phyloP scores from a whole-genome alignment of 2,113 vertebrate genomes.

The Chloropsis cyanopogon region DNA sequence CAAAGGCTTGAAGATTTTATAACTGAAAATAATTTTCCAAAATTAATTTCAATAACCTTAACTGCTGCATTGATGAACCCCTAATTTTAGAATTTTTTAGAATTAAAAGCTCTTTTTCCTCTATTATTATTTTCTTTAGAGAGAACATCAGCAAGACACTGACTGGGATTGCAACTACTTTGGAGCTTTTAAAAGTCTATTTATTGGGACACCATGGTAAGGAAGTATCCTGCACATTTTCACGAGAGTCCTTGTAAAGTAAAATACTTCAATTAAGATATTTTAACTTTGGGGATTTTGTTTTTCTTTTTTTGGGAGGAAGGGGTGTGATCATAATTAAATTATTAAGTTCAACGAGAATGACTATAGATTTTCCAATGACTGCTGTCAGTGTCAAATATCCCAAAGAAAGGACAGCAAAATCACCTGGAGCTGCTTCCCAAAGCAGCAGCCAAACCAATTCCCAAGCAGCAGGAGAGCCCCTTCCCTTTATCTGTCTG shows the following conservation, averaged over 20 bases:
- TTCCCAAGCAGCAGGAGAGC: not conserved
- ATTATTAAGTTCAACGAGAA: not conserved
- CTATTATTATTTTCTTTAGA: not conserved
- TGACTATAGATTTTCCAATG: not conserved
- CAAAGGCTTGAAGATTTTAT: not conserved
- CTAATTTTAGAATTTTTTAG: not conserved
- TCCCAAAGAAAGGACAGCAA: not conserved
- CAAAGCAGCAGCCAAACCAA: not conserved
- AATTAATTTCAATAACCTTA: not conserved
- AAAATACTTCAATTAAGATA: not conserved
- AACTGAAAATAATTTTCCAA: not conserved
- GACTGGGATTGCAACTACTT: not conserved
- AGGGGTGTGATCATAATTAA: not conserved
- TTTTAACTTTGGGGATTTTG: fast-evolving
- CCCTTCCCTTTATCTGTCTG: not conserved
- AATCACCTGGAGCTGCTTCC: not conserved
- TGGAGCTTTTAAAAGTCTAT: not conserved
- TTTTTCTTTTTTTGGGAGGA: too few relatives aligned
- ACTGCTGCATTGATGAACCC: not conserved
- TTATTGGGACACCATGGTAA: not conserved
- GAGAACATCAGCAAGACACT: not conserved
- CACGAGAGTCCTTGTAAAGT: not conserved
- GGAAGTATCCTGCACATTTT: not conserved
- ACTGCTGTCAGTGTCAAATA: not conserved
- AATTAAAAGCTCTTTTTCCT: not conserved